Evolutionary conservation across 2,888 invertebrate genomes (phyloP).

Genomic region (Seladonia tumulorum): DNA sequence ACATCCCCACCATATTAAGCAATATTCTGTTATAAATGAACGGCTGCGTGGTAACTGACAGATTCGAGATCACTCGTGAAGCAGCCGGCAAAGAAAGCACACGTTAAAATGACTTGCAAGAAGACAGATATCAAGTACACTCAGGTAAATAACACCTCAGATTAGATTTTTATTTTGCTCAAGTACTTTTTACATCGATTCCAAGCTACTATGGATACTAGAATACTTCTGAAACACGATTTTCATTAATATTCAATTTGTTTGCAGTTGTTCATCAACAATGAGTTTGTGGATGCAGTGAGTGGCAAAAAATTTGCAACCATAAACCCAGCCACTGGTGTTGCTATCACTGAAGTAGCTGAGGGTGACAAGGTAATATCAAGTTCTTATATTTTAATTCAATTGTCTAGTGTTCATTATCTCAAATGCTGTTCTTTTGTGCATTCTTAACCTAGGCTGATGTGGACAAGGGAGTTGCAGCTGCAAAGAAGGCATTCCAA

Average conservation of each 20-base stretch:
- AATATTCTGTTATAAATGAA: slow-evolving; percentile 4
- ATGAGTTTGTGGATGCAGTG: slow-evolving; percentile 92
- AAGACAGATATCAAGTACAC: slow-evolving; percentile 59
- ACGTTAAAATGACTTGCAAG: slow-evolving; percentile 44
- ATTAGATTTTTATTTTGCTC: background rate
- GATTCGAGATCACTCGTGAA: background rate
- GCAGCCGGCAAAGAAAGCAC: background rate
- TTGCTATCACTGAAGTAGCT: slow-evolving; percentile 90
- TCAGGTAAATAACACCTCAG: slow-evolving; percentile 54
- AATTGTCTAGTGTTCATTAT: background rate
- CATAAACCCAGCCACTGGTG: slow-evolving; percentile 92
- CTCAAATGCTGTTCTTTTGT: background rate
- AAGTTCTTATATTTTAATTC: slow-evolving; percentile 1
- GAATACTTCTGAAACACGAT: background rate
- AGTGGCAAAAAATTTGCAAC: slow-evolving; percentile 95
- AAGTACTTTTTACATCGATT: background rate
- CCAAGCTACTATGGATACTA: background rate
- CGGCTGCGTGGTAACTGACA: background rate
- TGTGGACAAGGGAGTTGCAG: slow-evolving; percentile 91
- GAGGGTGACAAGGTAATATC: slow-evolving; percentile 92
- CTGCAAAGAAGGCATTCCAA: slow-evolving; percentile 91
- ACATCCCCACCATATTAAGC: slow-evolving; percentile 8
- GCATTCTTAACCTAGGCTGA: slow-evolving; percentile 87
- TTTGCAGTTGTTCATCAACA: slow-evolving; percentile 92
- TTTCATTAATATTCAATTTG: background rate